phyloP scores from a whole-genome alignment of 2,797 vertebrate species.

The Cynodonichthys magdalenae region DNA sequence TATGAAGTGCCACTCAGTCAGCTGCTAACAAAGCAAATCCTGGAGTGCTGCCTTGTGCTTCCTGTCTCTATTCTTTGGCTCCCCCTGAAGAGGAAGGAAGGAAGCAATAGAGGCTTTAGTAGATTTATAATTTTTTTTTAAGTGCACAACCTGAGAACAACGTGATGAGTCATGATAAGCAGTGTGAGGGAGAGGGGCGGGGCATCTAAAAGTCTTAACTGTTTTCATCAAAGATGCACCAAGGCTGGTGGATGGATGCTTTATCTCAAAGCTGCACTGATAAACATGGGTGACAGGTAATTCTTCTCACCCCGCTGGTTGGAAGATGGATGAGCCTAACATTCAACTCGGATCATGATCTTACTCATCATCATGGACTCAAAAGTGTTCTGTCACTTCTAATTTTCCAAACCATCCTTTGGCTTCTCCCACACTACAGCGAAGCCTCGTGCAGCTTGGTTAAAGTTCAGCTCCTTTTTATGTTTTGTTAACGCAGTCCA shows the following conservation, averaged over 20 bases:
- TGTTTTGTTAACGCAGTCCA: slow-evolving; percentile 29
- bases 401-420: slow-evolving; percentile 16
- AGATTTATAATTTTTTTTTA: slow-evolving; percentile 28
- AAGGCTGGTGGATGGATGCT: slow-evolving; percentile 9
- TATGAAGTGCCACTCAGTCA: slow-evolving; percentile 32
- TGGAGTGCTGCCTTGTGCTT: slow-evolving; percentile 52
- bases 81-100: slow-evolving; percentile 66
- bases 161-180: slow-evolving; percentile 31
- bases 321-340: slow-evolving; percentile 31
- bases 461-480: slow-evolving; percentile 21
- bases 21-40: slow-evolving; percentile 50
- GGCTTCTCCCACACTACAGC: background rate
- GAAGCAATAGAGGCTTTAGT: slow-evolving; percentile 64
- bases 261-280: slow-evolving; percentile 11
- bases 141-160: slow-evolving; percentile 29
- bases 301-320: slow-evolving; percentile 28
- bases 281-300: slow-evolving; percentile 33
- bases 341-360: slow-evolving; percentile 1
- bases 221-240: background rate
- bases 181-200: background rate
- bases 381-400: slow-evolving; percentile 35
- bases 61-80: slow-evolving; percentile 44
- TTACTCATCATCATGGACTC: slow-evolving; percentile 32
- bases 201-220: background rate
- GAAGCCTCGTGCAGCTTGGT: background rate